Evolutionary conservation across 1,140 invertebrate species (phyloP), one percentile per base, ranked within the genome.

Genomic region (Temnothorax curvispinosus): DNA sequence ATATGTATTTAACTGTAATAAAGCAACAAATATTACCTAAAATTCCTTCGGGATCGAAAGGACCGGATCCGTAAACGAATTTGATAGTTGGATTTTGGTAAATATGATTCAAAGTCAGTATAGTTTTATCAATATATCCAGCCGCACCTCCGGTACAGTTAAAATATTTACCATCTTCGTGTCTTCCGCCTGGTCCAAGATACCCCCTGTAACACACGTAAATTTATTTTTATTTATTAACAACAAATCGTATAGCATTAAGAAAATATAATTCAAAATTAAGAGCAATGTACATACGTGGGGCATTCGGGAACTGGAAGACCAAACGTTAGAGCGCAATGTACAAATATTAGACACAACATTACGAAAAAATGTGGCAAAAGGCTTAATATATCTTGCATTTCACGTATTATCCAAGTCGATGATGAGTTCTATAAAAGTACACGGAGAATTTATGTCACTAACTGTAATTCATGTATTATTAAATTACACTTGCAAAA

Each of bases 41-140:
- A 75, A 91, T 91, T 38, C 98, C 98, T 96, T 99, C 99, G 21
- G 99, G 98, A 96, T 99, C 99, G 94, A 97, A 98, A 27, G 97
- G 96, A 13, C 96, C 90, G 6, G 92, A 95, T 11, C 97, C 95
- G 94, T 99, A 99, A 15, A 99, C 96, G 15, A 94, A 94, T 88
- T 15, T 96, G 96, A n/a, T 96, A 96, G 4, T 97, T 97, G 54
- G 97, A 97, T 90, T 96, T 96, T 93, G 97, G 98, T 35, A 99
- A 96, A 93, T 98, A 98, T 35, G 95, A 93, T 35, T 95, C 91
- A 60, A 44, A 32, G 81, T 91, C 15, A 96, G 93, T 58, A 94
- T 18, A 32, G 85, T 95, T 95, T 95, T 96, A 92, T 99, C 98
- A 75, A 99, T 97, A 91, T 98, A 98, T 5, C 98, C 97, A 21